Evolutionary conservation across 2,113 vertebrate species (phyloP), one percentile per base, ranked within the genome.

Genomic region (Ammodytes dubius): DNA sequence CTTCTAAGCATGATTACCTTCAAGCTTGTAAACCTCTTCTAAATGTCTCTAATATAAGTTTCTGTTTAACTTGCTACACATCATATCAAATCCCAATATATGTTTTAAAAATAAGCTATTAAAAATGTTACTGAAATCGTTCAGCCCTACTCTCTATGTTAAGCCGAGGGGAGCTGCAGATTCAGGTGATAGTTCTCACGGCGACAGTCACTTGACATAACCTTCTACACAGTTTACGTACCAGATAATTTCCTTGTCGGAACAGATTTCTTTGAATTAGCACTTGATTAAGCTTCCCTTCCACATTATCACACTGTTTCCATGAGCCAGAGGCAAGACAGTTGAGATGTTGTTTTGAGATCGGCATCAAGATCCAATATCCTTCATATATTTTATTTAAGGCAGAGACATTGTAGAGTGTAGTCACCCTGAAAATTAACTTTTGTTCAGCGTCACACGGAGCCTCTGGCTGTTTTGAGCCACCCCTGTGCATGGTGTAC

Each of bases 351-450:
- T 19, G 19, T 52, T 68, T 68, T 42, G n/a, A 64, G 35, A 39
- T 71, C 35, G 0, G 56, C 14, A 19, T 82, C 35, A 14, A 43
- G 7, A 66, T 46, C 27, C 35, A 64, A 39, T 46, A 45, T 50
- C 14, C 14, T 53, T 42, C 52, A 43, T 66, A 19, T 79, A 15
- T 67, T 39, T 50, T 63, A 64, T 64, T 59, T 14, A 64, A 74
- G 58, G 12, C 46, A 61, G 61, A 76, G 15, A 69, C 71, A 81
- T 72, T 42, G 3, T 19, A 19, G 35, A 0, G 58, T 74, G 64
- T 76, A 85, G 3, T 35, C 79, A 0, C 53, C 71, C 83, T 85
- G 76, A 87, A 87, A 82, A 64, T 57, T n/a, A 17, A 68, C 77
- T 61, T 77, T 73, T 77, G 74, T 63, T 81, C 17, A 57, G 6